Evolutionary conservation across 2,888 invertebrate genomes (phyloP).

Genomic region (Cantharis lateralis): DNA sequence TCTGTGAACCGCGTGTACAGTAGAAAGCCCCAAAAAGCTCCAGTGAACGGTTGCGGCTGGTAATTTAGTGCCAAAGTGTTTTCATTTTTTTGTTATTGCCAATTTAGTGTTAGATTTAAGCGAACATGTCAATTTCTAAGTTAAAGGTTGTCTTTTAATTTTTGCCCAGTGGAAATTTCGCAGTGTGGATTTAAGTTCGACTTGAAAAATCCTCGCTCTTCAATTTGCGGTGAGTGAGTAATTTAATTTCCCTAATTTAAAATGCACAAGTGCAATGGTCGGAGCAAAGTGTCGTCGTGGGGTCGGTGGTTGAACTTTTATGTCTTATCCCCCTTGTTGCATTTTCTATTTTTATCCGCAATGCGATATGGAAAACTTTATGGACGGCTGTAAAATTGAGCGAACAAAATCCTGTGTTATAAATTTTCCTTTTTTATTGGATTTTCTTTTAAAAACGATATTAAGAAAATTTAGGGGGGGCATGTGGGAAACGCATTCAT

Average conservation of each 20-base stretch:
- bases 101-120: constrained; percentile 9
- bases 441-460: not conserved
- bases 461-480: not conserved
- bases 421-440: constrained; percentile 9
- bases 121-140: not conserved
- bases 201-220: constrained; percentile 40
- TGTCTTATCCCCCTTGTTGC: constrained; percentile 4
- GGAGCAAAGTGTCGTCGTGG: constrained; percentile 15
- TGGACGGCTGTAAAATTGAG: constrained; percentile 19
- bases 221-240: constrained; percentile 42
- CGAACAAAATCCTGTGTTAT: constrained; percentile 6
- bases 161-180: not conserved
- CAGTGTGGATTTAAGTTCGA: constrained; percentile 7
- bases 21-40: constrained; percentile 46
- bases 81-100: constrained; percentile 7
- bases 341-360: constrained; percentile 41
- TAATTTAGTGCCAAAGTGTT: constrained; percentile 33
- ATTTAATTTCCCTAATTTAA: not conserved
- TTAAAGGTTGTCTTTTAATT: constrained; percentile 1
- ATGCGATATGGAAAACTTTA: constrained; percentile 37
- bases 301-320: constrained; percentile 25
- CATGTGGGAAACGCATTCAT: not conserved
- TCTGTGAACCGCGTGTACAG: constrained; percentile 52
- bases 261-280: not conserved
- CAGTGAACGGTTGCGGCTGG: constrained; percentile 36